These are phyloP conservation scores for Esox niger DNA, from an alignment of 2,113 vertebrate species.

Conservation along the genomic window DNA sequence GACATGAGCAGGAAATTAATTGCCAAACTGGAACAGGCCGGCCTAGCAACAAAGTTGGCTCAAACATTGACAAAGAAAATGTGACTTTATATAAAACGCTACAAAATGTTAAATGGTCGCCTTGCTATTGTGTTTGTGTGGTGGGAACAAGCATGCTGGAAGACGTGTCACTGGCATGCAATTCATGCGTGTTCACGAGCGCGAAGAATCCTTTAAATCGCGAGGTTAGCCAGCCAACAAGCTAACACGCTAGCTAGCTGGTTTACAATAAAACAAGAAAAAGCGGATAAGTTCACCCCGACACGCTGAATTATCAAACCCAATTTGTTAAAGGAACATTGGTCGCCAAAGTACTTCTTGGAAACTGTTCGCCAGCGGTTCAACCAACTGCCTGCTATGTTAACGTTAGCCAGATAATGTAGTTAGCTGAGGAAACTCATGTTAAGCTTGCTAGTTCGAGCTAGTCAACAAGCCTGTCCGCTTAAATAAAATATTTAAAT, in stretches of 20 bases:
- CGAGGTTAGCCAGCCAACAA: not conserved
- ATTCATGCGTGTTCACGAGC: conserved; percentile 20
- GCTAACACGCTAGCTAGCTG: no score
- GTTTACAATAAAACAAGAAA: not conserved
- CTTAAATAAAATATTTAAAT: not conserved
- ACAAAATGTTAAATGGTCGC: not conserved
- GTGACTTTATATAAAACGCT: no score
- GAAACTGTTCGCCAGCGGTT: no score
- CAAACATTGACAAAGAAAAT: not conserved
- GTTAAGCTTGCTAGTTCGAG: no score
- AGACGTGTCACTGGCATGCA: conserved; percentile 62
- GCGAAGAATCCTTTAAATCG: not conserved
- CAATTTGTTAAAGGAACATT: no score
- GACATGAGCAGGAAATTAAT: not conserved
- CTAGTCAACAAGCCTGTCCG: no score
- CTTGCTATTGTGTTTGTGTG: not conserved
- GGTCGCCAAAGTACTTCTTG: no score
- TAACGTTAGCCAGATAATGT: no score
- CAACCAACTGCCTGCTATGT: no score
- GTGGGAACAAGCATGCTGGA: conserved; percentile 46
- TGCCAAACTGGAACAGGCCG: not conserved
- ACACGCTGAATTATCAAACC: not conserved
- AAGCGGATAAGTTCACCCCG: not conserved
- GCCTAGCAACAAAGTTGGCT: not conserved
- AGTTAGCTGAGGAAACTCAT: no score